Percentiles rank a stretch among this genome's conserved stretches.
Conservation (phyloP, 2,113 vertebrate species). For the Ranitomeya variabilis region DNA sequence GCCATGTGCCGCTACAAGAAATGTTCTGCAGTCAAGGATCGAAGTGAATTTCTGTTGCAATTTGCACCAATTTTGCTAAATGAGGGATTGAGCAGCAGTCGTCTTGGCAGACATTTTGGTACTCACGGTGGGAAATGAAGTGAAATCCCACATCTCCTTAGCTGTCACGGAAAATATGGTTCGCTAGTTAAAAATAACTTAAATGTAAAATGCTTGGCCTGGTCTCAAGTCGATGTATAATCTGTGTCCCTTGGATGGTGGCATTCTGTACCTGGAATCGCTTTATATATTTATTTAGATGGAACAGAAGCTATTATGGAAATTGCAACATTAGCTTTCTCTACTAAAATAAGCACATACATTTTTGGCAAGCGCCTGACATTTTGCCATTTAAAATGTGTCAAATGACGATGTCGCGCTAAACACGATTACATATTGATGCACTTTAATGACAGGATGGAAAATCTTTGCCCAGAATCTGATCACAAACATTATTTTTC, state of each 20-base stretch:
- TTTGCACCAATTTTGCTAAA: not conserved
- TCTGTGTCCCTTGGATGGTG: not conserved
- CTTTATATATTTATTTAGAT: slow-evolving; percentile 26
- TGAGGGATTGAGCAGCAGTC: not conserved
- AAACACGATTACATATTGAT: slow-evolving; percentile 55
- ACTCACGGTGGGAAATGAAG: not conserved
- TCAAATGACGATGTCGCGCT: slow-evolving; percentile 45
- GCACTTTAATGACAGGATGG: slow-evolving; percentile 49
- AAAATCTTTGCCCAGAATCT: slow-evolving; percentile 43
- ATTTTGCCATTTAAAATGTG: slow-evolving; percentile 42
- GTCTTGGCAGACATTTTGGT: not conserved
- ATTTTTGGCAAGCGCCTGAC: slow-evolving; percentile 40
- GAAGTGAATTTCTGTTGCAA: too few relatives aligned
- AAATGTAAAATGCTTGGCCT: slow-evolving; percentile 14
- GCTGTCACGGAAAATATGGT: slow-evolving; percentile 6
- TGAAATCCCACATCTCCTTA: not conserved
- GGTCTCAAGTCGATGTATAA: not conserved
- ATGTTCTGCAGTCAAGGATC: too few relatives aligned
- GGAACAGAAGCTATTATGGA: slow-evolving; percentile 32
- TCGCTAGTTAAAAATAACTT: slow-evolving; percentile 21
- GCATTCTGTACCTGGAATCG: not conserved
- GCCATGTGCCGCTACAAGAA: too few relatives aligned
- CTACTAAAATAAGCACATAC: slow-evolving; percentile 43
- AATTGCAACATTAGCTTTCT: slow-evolving; percentile 37
- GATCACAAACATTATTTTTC: slow-evolving; percentile 38